Evolutionary conservation across 2,797 vertebrate species (phyloP).

Genomic region (Uromys caudimaculatus): DNA sequence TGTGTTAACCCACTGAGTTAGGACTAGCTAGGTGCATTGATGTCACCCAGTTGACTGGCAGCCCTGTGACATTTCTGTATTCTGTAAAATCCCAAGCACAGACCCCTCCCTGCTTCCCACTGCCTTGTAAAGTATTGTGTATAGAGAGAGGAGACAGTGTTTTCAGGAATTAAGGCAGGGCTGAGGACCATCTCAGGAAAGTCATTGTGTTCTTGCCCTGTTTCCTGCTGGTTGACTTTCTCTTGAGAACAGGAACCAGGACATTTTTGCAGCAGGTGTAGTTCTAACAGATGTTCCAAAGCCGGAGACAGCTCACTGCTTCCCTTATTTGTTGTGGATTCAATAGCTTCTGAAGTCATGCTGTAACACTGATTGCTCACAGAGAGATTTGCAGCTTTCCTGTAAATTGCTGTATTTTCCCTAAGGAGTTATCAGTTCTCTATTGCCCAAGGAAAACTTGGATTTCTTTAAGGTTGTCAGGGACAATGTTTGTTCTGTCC

Average conservation of each 20-base stretch:
- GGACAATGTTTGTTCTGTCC: conserved; percentile 12
- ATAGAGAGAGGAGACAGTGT: conserved; percentile 37
- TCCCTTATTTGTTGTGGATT: conserved; percentile 70
- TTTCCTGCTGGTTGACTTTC: conserved; percentile 72
- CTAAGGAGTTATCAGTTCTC: background rate
- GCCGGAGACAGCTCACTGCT: conserved; percentile 41
- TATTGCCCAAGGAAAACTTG: background rate
- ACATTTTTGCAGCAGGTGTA: conserved; percentile 71
- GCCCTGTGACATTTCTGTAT: background rate
- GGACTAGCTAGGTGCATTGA: conserved; percentile 6
- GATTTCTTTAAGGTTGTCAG: background rate
- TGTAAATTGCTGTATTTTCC: background rate
- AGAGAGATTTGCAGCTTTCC: conserved; percentile 15
- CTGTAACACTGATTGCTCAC: background rate
- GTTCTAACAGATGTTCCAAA: conserved; percentile 59
- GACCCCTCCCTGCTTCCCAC: background rate
- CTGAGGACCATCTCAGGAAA: conserved; percentile 51
- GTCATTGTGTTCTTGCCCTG: conserved; percentile 66
- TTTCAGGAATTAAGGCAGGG: conserved; percentile 61
- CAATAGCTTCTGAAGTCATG: background rate
- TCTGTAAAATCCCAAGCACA: background rate
- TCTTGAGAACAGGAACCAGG: conserved; percentile 65
- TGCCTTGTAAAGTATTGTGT: conserved; percentile 27
- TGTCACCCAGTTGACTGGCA: conserved; percentile 33
- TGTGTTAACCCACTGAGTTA: conserved; percentile 48